Conservation (phyloP, 2,888 invertebrate species). For the Archips crataeganus region DNA sequence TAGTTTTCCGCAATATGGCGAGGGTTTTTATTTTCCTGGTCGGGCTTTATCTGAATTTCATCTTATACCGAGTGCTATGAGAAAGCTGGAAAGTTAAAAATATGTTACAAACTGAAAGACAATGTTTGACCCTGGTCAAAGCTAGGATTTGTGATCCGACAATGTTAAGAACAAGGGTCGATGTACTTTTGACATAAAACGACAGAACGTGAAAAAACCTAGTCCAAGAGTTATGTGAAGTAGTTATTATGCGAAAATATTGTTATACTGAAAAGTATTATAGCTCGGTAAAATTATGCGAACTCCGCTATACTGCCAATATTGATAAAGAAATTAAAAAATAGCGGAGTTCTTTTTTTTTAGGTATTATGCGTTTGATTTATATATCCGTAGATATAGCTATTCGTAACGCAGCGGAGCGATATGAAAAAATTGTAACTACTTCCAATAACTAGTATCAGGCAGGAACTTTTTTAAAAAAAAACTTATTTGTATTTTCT, state of each 20-base stretch:
- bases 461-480: slow-evolving; percentile 1
- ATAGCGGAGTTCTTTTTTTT: slow-evolving; percentile 14
- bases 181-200: slow-evolving; percentile 55
- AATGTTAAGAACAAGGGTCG: slow-evolving; percentile 46
- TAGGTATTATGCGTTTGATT: slow-evolving; percentile 65
- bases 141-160: not conserved
- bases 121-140: not conserved
- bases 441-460: slow-evolving; percentile 55
- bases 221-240: slow-evolving; percentile 53
- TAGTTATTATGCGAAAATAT: slow-evolving; percentile 47
- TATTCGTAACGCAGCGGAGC: slow-evolving; percentile 64
- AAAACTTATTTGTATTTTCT: slow-evolving; percentile 4
- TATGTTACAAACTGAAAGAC: too few species aligned
- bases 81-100: too few species aligned
- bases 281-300: slow-evolving; percentile 18
- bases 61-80: too few species aligned
- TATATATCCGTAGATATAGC: slow-evolving; percentile 79
- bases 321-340: slow-evolving; percentile 21
- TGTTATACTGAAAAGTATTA: slow-evolving; percentile 34
- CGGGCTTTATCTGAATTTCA: too few species aligned
- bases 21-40: too few species aligned
- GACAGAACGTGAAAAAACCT: slow-evolving; percentile 48
- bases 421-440: slow-evolving; percentile 48
- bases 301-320: slow-evolving; percentile 28
- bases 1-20: too few species aligned